Percentiles rank a stretch among this genome's conserved stretches.
phyloP scores from a whole-genome alignment of 2,113 vertebrate species.

The Oryzias curvinotus region DNA sequence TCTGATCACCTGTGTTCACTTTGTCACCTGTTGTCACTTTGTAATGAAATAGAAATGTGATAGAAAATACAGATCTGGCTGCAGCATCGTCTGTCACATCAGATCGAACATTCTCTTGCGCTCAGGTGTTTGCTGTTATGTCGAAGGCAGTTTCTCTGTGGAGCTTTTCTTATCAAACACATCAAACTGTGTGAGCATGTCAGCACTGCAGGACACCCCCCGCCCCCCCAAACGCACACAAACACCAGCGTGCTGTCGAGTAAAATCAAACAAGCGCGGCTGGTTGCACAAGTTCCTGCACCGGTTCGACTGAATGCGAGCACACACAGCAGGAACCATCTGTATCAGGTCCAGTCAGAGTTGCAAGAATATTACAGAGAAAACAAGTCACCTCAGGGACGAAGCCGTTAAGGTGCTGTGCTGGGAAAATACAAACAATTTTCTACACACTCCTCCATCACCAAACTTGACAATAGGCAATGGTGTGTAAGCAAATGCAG shows the following conservation, averaged over 20 bases:
- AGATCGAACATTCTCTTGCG: no score
- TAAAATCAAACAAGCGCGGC: constrained; percentile 31
- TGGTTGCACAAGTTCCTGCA: constrained; percentile 2
- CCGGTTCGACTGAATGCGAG: constrained; percentile 15
- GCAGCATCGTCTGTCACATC: no score
- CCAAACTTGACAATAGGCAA: constrained; percentile 24
- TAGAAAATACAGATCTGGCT: no score
- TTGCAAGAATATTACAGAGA: constrained; percentile 11
- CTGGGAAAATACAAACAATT: constrained; percentile 18
- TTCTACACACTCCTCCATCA: constrained; percentile 21
- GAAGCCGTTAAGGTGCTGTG: constrained; percentile 15
- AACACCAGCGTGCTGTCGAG: constrained; percentile 8
- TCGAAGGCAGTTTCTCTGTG: neutral
- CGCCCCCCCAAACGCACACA: neutral
- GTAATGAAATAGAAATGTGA: no score
- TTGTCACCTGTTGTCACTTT: no score
- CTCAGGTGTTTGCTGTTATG: no score
- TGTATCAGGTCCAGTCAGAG: constrained; percentile 21
- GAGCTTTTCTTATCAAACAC: constrained; percentile 2
- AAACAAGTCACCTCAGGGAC: constrained; percentile 35
- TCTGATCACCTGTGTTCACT: no score
- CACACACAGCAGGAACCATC: constrained; percentile 3
- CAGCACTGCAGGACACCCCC: constrained; percentile 3
- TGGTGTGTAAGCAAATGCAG: constrained; percentile 20
- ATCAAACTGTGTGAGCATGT: constrained; percentile 22